A percentile compares a stretch with the other conserved stretches of the same genome.
Conservation (phyloP, 2,888 invertebrate genomes). For the Rotaria macrura region DNA sequence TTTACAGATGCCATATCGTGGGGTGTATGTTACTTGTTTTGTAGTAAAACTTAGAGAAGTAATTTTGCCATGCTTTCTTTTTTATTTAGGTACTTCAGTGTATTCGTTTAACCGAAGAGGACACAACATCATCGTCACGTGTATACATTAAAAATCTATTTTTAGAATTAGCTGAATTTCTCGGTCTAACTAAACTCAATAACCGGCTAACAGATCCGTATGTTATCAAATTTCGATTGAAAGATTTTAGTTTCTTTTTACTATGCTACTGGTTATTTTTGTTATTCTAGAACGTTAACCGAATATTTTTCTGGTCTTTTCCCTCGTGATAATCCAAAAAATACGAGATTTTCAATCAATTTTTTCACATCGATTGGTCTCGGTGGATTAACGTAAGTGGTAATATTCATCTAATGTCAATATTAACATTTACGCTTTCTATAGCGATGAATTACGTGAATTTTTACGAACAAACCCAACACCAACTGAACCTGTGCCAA, state of each 20-base stretch:
- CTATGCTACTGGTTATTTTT: constrained; percentile 50
- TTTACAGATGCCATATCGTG: constrained; percentile 93
- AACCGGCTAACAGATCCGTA: constrained; percentile 72
- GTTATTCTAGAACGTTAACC: constrained; percentile 60
- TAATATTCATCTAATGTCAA: neutral
- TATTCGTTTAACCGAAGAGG: constrained; percentile 84
- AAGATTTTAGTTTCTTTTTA: no score
- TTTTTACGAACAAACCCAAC: neutral
- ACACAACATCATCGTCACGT: constrained; percentile 88
- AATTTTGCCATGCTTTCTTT: neutral
- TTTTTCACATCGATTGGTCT: constrained; percentile 93
- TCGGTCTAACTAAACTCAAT: constrained; percentile 84
- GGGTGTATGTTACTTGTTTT: constrained; percentile 53
- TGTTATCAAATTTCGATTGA: neutral
- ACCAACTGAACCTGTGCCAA: no score
- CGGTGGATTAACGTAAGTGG: constrained; percentile 74
- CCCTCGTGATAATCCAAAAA: constrained; percentile 85
- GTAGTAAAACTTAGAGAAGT: no score
- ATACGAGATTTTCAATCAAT: constrained; percentile 91
- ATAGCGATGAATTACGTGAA: constrained; percentile 5
- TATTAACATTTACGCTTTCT: neutral
- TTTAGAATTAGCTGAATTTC: constrained; percentile 80
- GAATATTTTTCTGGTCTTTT: constrained; percentile 79
- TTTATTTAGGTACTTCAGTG: constrained; percentile 48
- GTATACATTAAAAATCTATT: constrained; percentile 95